Percentiles rank a stretch among this genome's conserved stretches.
phyloP scores from a whole-genome alignment of 2,113 vertebrate genomes.

The Phoenicopterus ruber region DNA sequence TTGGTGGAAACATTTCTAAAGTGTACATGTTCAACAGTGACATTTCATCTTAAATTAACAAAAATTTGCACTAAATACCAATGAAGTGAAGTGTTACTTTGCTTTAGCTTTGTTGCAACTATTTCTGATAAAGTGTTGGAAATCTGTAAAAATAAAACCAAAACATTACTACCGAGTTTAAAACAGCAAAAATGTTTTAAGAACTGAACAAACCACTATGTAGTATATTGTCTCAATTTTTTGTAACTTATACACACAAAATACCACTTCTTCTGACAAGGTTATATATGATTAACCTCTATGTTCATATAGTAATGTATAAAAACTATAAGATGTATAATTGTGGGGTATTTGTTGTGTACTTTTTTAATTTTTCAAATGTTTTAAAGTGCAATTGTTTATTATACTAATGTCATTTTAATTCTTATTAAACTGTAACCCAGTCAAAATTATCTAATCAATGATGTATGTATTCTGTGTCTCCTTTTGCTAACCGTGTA shows the following conservation, averaged over 20 bases:
- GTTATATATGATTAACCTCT: slow-evolving; percentile 69
- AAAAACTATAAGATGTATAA: slow-evolving; percentile 68
- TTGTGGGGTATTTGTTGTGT: slow-evolving; percentile 77
- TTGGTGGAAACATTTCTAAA: slow-evolving; percentile 55
- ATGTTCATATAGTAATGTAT: slow-evolving; percentile 74
- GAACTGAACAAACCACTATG: slow-evolving; percentile 60
- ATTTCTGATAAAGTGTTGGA: slow-evolving; percentile 62
- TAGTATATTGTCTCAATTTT: slow-evolving; percentile 59
- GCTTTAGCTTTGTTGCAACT: slow-evolving; percentile 68
- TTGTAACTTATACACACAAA: slow-evolving; percentile 52
- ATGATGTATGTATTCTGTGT: slow-evolving; percentile 32
- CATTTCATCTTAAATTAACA: slow-evolving; percentile 63
- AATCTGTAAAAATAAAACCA: slow-evolving; percentile 42
- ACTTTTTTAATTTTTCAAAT: slow-evolving; percentile 81
- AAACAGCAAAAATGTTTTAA: slow-evolving; percentile 52
- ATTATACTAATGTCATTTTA: slow-evolving; percentile 77
- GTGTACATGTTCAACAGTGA: slow-evolving; percentile 32
- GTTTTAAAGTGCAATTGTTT: slow-evolving; percentile 84
- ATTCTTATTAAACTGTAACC: slow-evolving; percentile 78
- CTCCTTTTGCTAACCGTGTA: slow-evolving; percentile 20
- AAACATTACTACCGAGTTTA: neutral
- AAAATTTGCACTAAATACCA: slow-evolving; percentile 77
- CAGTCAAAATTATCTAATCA: slow-evolving; percentile 48
- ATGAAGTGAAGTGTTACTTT: slow-evolving; percentile 74
- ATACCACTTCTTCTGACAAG: slow-evolving; percentile 63